Evolutionary conservation across 1,140 invertebrate species (phyloP), one percentile per base, ranked within the genome.

Genomic region (Heliconius hewitsoni): DNA sequence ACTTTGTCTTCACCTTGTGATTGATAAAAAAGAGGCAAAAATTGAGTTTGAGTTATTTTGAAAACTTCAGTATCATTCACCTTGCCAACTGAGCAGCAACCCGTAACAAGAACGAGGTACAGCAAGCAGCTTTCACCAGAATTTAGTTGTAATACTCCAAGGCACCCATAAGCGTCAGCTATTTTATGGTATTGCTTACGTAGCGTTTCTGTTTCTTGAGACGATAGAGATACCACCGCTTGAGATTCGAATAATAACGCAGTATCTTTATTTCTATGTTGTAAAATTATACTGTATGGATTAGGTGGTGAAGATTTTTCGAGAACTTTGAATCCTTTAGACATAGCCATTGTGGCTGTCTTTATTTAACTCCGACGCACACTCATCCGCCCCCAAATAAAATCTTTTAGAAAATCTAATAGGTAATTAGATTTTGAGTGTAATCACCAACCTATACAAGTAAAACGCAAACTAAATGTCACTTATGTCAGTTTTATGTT

Each of bases 1-100:
- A 84, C 98, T 96, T 90, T 97, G 88, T 98, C 96, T 18, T 95
- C 96, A 46, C 92, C 96, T 85, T 96, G 96, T 77, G 96, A 96
- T 82, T 97, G 96, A 89, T 98, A 97, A 88, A 97, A 96, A 71
- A 99, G 94, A 5, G 98, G 98, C 3, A 99, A 95, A 91, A 99
- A 98, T 85, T 97, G 96, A 1, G 98, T 98, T 90, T 98, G 98
- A 0, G 98, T 99, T 66, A 99, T 97, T 82, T 98, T 96, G 93
- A 99, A 99, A 34, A 99, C 97, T 95, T 99, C 99, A 8, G 97
- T 97, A 84, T 99, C 98, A 19, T 96, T 96, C 71, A 99, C 97
- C 95, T 99, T 99, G 16, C 98, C 98, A 79, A 99, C 97, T 3
- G 98, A 99, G 81, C 98, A 97, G 91, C 98, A 99, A 9, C 98